Conservation (phyloP, 1,140 invertebrate species). For the Psix sp. region DNA sequence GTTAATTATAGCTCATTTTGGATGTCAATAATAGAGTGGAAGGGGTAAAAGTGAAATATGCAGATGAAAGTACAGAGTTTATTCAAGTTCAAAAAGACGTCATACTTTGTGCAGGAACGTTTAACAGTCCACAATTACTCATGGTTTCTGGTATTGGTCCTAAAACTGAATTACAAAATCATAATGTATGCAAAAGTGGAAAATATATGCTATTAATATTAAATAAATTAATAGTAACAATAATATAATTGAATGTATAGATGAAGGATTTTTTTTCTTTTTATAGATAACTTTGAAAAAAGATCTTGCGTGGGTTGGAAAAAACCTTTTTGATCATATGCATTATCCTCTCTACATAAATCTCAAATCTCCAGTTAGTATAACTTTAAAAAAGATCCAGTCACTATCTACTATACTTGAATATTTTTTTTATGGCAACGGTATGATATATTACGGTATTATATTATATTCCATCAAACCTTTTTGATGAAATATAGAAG, state of each 20-base stretch:
- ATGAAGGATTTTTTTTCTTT: constrained; percentile 2
- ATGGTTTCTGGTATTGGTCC: constrained; percentile 84
- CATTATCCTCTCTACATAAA: constrained; percentile 83
- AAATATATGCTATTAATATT: constrained; percentile 1
- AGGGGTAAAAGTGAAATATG: constrained; percentile 77
- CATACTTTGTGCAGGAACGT: constrained; percentile 83
- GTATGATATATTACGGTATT: too few species aligned
- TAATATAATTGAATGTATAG: not conserved
- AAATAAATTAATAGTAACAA: not conserved
- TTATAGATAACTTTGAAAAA: constrained; percentile 76
- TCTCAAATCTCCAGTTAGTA: constrained; percentile 79
- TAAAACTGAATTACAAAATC: constrained; percentile 72
- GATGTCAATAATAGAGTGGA: constrained; percentile 60
- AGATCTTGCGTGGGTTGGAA: constrained; percentile 79
- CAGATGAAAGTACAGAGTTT: constrained; percentile 69
- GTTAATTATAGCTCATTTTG: constrained; percentile 62
- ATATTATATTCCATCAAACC: too few species aligned
- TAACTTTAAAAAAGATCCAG: constrained; percentile 81
- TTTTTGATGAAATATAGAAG: too few species aligned
- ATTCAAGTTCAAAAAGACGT: constrained; percentile 82
- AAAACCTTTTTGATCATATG: constrained; percentile 85
- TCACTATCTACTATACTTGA: constrained; percentile 78
- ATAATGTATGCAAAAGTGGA: constrained; percentile 60
- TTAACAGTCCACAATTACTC: constrained; percentile 84
- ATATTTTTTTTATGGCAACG: constrained; percentile 80